Conservation (phyloP, 1,140 invertebrate species). For the Limonius californicus region DNA sequence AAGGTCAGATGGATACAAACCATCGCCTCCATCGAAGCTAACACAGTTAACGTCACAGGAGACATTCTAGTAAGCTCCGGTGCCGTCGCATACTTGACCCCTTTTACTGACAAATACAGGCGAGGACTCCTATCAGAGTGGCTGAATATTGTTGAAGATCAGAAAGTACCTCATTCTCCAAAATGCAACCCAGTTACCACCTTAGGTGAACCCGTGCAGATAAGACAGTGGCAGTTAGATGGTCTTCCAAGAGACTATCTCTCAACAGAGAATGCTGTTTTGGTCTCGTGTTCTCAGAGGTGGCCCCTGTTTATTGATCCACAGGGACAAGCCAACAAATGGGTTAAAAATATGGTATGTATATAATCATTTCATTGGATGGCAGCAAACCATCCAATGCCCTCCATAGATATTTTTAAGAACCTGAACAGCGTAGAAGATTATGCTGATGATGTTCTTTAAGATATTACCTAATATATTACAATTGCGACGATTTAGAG, state of each 20-base stretch:
- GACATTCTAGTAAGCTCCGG: constrained; percentile 60
- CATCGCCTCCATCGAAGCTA: constrained; percentile 57
- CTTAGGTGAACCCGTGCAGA: constrained; percentile 60
- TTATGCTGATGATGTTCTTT: too few species aligned
- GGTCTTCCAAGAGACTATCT: constrained; percentile 64
- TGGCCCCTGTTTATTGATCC: constrained; percentile 74
- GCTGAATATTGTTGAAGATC: constrained; percentile 24
- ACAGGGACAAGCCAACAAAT: constrained; percentile 66
- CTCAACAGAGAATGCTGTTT: constrained; percentile 67
- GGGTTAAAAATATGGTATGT: constrained; percentile 70
- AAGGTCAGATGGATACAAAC: constrained; percentile 61
- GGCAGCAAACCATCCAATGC: too few species aligned
- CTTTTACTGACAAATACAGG: constrained; percentile 59
- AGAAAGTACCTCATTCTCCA: constrained; percentile 52
- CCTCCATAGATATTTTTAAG: too few species aligned
- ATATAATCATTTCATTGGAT: too few species aligned
- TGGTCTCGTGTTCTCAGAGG: constrained; percentile 54
- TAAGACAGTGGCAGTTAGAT: constrained; percentile 62
- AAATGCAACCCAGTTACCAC: constrained; percentile 56
- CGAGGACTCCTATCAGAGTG: constrained; percentile 38
- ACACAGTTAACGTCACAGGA: constrained; percentile 62
- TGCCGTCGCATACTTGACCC: constrained; percentile 65
- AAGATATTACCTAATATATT: too few species aligned
- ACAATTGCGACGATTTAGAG: too few species aligned
- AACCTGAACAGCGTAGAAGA: too few species aligned